Evolutionary conservation across 2,797 vertebrate species (phyloP).

Genomic region (Rhinichthys osculus): DNA sequence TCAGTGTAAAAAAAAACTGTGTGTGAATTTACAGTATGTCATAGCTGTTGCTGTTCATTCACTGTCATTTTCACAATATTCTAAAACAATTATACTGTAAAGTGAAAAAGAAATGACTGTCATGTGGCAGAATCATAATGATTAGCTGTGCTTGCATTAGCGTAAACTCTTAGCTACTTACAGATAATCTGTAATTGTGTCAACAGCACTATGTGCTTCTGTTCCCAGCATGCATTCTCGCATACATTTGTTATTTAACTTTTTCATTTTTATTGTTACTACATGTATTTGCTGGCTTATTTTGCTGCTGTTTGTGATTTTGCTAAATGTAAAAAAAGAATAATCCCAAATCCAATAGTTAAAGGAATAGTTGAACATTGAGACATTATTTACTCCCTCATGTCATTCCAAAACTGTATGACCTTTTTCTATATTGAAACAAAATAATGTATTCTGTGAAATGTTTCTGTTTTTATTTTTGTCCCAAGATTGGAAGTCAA

Average conservation of each 20-base stretch:
- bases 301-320: not conserved
- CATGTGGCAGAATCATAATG: not conserved
- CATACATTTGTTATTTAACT: not conserved
- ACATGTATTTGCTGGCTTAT: not conserved
- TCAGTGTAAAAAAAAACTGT: not conserved
- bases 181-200: conserved; percentile 10
- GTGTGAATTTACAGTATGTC: not conserved
- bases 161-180: conserved; percentile 17
- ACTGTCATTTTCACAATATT: not conserved
- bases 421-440: not conserved
- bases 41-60: not conserved
- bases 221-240: not conserved
- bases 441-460: not conserved
- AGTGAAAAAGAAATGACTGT: not conserved
- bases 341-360: not conserved
- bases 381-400: not conserved
- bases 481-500: not conserved
- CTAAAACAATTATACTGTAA: not conserved
- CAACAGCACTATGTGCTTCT: not conserved
- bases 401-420: not conserved
- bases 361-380: not conserved
- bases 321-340: not conserved
- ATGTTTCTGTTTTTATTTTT: not conserved
- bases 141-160: conserved; percentile 12
- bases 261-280: not conserved